Base-by-base conservation (phyloP, 23 tunicate genomes). In the Phallusia fumigata region DNA sequence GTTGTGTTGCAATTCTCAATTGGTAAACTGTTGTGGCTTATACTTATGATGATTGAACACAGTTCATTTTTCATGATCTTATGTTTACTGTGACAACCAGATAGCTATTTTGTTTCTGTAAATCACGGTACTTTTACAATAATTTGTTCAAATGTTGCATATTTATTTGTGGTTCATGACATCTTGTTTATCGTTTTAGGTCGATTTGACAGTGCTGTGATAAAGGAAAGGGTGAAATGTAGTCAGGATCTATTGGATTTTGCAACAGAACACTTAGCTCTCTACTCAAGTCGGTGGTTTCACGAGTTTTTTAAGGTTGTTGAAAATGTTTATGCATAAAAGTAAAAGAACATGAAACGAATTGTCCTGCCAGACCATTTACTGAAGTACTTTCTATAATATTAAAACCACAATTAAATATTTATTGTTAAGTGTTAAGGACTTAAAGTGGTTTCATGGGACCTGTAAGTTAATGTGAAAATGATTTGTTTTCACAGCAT, bases 171-270 rank as follows among this genome's bases (percentile, higher is more conserved):
- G n/a, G n/a, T n/a, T n/a, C n/a, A n/a, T n/a, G n/a, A n/a, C n/a
- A n/a, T n/a, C n/a, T n/a, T n/a, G n/a, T n/a, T n/a, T n/a, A n/a
- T n/a, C n/a, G n/a, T n/a, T n/a, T n/a, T 33, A 87, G 90, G 90
- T 36, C 88, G 93, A 0, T 89, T 89, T 81, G 95, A 90, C 31
- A 76, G 80, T 36, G 72, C 28, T 65, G 89, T 90, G 11, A 45
- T 90, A 6, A 52, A 80, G 33, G 86, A 85, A 81, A 73, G 89
- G 49, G 47, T 33, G 32, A 76, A 85, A 31, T 79, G 89, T 74
- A 79, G 79, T 34, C 87, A 90, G 53, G 81, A 74, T n/a, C 73
- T 90, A 0, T 53, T 90, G 73, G 82, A 90, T 75, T 90, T 90
- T 81, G 83, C 83, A 19, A 76, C 64, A 36, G 85, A 74, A 35